A percentile compares a stretch with the other conserved stretches of the same genome.
phyloP scores from a whole-genome alignment of 2,888 invertebrate species.

The Panopea generosa region DNA sequence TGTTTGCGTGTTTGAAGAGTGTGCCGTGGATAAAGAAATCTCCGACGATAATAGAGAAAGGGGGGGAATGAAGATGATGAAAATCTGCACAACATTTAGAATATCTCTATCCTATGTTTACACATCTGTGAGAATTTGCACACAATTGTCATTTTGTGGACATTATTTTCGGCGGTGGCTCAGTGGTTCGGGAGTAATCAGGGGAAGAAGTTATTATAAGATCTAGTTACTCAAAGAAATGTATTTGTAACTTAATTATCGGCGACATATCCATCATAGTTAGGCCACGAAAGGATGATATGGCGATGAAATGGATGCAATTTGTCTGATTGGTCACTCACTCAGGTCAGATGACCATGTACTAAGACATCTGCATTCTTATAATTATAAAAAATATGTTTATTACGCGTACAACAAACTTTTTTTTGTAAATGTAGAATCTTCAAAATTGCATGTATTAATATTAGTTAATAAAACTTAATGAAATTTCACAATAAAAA shows the following conservation, averaged over 20 bases:
- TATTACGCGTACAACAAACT: too few species aligned
- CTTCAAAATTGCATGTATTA: too few species aligned
- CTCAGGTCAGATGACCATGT: too few species aligned
- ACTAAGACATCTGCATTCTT: constrained; percentile 8
- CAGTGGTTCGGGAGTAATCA: constrained; percentile 3
- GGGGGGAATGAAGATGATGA: constrained; percentile 3
- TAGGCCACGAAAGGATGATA: constrained; percentile 6
- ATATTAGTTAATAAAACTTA: too few species aligned
- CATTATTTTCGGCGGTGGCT: too few species aligned
- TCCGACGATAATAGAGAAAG: constrained; percentile 25
- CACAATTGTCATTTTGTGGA: constrained; percentile 21
- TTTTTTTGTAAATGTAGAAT: too few species aligned
- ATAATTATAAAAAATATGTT: too few species aligned
- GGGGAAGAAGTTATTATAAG: constrained; percentile 27
- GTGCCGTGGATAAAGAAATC: constrained; percentile 48
- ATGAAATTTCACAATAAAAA: too few species aligned
- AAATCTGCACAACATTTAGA: background rate
- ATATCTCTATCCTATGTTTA: constrained; percentile 53
- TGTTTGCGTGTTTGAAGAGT: constrained; percentile 51
- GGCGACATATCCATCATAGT: constrained; percentile 45
- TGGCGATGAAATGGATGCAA: too few species aligned
- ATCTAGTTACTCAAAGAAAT: constrained; percentile 43
- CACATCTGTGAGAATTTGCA: constrained; percentile 50
- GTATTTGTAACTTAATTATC: constrained; percentile 36
- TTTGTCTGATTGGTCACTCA: too few species aligned